These are phyloP conservation scores for Suncus etruscus DNA, from an alignment of 2,113 vertebrate species.

Conservation along the genomic window DNA sequence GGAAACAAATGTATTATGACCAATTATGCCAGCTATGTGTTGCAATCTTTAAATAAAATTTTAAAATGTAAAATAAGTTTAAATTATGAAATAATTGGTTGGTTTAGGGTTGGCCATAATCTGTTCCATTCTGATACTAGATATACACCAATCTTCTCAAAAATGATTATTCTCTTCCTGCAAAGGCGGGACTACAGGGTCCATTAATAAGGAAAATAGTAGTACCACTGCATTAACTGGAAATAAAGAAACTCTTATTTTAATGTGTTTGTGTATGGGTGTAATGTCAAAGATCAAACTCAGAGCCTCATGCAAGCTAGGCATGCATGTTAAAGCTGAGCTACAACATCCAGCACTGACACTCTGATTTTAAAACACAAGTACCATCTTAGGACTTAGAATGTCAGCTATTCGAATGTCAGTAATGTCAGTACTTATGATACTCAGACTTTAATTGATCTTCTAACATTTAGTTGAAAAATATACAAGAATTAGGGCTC, in stretches of 20 bases:
- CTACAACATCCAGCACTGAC: background rate
- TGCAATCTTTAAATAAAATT: too few relatives aligned
- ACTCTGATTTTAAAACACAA: background rate
- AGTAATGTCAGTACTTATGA: too few relatives aligned
- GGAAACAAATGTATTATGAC: too few relatives aligned
- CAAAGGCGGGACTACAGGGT: background rate
- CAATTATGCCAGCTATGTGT: too few relatives aligned
- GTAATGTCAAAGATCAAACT: background rate
- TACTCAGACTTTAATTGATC: background rate
- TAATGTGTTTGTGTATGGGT: background rate
- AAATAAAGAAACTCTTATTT: constrained; percentile 44
- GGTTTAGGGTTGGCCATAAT: constrained; percentile 4
- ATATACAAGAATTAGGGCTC: constrained; percentile 1
- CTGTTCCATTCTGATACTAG: background rate
- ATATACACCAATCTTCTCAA: constrained; percentile 29
- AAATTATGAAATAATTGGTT: background rate
- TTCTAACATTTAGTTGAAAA: constrained; percentile 48
- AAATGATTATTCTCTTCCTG: background rate
- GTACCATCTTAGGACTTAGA: too few relatives aligned
- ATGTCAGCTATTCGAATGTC: too few relatives aligned
- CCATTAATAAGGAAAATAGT: constrained; percentile 35
- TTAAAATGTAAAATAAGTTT: too few relatives aligned
- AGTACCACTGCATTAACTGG: background rate
- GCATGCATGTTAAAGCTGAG: too few relatives aligned
- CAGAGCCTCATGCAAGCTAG: too few relatives aligned